A percentile compares a stretch with the other conserved stretches of the same genome.
These are phyloP conservation scores for Hedychridium roseum DNA, from an alignment of 2,888 invertebrate genomes.

Conservation along the genomic window DNA sequence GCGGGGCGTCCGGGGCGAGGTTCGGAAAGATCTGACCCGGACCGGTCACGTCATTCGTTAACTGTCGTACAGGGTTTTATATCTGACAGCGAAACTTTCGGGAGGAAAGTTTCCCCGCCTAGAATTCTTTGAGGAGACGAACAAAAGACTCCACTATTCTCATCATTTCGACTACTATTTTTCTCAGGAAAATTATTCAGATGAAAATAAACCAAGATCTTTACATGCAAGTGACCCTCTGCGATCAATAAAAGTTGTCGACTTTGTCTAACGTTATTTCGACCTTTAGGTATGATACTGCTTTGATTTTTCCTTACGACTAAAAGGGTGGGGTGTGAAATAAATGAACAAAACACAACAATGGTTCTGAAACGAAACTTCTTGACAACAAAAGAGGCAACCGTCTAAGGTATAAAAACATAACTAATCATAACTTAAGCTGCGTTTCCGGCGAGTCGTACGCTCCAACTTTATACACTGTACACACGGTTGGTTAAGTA, in stretches of 20 bases:
- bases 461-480: slow-evolving; percentile 29
- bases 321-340: slow-evolving; percentile 22
- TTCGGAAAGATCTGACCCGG: slow-evolving; percentile 50
- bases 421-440: slow-evolving; percentile 33
- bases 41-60: background rate
- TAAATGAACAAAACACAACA: slow-evolving; percentile 39
- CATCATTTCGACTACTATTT: too few species aligned
- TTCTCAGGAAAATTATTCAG: too few species aligned
- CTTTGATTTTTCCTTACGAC: too few species aligned
- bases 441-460: slow-evolving; percentile 10
- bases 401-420: slow-evolving; percentile 52
- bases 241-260: too few species aligned
- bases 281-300: too few species aligned
- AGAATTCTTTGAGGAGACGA: too few species aligned
- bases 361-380: slow-evolving; percentile 68
- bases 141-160: too few species aligned
- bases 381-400: slow-evolving; percentile 57
- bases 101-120: too few species aligned
- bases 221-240: too few species aligned
- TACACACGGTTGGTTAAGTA: slow-evolving; percentile 17
- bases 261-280: too few species aligned
- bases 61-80: background rate
- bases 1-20: slow-evolving; percentile 69
- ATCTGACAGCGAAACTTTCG: too few species aligned
- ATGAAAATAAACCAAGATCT: too few species aligned